Conservation (phyloP, 2,797 vertebrate genomes). For the Lateolabrax maculatus region DNA sequence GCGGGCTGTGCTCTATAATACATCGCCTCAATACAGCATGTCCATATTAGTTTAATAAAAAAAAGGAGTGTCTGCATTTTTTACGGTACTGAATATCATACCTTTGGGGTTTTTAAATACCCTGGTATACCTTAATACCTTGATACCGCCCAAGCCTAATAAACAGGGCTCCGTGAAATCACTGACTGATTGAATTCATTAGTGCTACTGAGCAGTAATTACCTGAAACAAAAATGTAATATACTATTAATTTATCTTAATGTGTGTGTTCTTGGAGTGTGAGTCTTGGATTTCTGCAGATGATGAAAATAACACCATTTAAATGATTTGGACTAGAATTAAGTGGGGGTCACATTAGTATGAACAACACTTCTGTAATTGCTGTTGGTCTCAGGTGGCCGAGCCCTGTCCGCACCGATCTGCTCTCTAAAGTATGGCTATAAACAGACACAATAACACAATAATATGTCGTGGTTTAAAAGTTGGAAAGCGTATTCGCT, state of each 20-base stretch:
- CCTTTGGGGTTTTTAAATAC: too few relatives aligned
- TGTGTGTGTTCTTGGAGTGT: neutral
- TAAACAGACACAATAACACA: neutral
- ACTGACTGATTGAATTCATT: neutral
- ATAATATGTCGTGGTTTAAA: neutral
- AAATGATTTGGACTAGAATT: neutral
- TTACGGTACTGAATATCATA: too few relatives aligned
- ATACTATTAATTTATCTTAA: neutral
- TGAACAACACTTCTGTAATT: constrained; percentile 1
- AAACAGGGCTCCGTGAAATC: neutral
- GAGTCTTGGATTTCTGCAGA: neutral
- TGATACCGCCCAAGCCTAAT: too few relatives aligned
- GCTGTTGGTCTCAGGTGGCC: neutral
- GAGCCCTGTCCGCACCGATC: neutral
- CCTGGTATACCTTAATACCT: too few relatives aligned
- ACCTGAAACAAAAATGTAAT: constrained; percentile 1
- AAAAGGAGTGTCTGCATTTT: too few relatives aligned
- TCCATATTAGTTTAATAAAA: too few relatives aligned
- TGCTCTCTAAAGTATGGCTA: neutral
- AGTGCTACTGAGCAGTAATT: neutral
- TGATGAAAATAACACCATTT: neutral
- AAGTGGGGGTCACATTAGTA: neutral
- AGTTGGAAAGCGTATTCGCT: neutral
- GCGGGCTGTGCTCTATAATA: too few relatives aligned
- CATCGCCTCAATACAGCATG: too few relatives aligned